Evolutionary conservation across 2,113 vertebrate species (phyloP), one percentile per base, ranked within the genome.

Genomic region (Mohoua ochrocephala): DNA sequence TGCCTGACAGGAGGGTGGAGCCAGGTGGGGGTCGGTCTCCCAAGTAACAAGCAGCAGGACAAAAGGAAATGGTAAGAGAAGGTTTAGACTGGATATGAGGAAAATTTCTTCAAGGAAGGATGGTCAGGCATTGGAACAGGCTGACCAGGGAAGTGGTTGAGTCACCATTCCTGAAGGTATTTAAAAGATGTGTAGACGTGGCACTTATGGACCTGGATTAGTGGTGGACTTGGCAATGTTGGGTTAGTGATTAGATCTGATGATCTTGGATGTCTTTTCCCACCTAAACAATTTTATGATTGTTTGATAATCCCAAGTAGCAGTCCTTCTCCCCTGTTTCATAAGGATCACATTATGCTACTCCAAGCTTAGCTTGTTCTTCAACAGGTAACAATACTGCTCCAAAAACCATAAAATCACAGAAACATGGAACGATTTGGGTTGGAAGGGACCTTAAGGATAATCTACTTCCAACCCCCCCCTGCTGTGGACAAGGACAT

Each of bases 1-100:
- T 17, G 3, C 41, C 56, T 63, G 24, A 79, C 35, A 63, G 13
- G 23, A 21, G 9, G 2, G 2, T 47, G 11, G 13, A 54, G 16
- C 6, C n/a, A 49, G 20, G 4, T 42, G 14, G 17, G 6, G 9
- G 2, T 12, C 1, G 0, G 3, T 35, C 11, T 79, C 41, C 26
- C 42, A 31, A 35, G 13, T 35, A 71, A 35, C 11, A 26, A 87
- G 39, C 4, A 20, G 18, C 11, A 18, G 41, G 14, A 42, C 26
- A 35, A 64, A 41, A 80, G 30, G 30, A 87, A 49, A 56, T 12
- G 30, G 11, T 41, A 35, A 71, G 35, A 31, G 21, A 5, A 63
- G 4, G 26, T 35, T 71, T 49, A 35, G 10, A 56, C 6, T 35
- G 26, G 16, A 21, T 71, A 49, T 47, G 30, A 41, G 11, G 30